Conservation (phyloP, 2,797 vertebrate genomes). For the Heliangelus exortis region DNA sequence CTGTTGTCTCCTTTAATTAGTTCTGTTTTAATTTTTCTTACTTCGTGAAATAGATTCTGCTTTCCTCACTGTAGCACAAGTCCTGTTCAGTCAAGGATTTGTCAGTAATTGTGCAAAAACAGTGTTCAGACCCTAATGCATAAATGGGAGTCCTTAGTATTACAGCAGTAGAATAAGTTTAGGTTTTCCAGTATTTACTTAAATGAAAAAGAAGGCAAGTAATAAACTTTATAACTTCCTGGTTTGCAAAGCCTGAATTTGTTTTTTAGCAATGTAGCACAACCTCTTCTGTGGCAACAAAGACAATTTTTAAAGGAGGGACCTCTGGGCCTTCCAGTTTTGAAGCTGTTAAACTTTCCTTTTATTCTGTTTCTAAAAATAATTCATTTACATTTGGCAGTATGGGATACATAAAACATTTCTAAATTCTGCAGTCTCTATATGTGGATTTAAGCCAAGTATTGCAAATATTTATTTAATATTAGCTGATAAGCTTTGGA, state of each 20-base stretch:
- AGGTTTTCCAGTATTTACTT: background rate
- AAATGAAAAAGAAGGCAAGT: background rate
- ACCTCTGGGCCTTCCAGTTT: background rate
- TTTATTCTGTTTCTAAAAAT: background rate
- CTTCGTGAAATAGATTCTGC: background rate
- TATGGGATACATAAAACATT: background rate
- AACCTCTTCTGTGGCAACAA: background rate
- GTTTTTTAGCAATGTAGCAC: background rate
- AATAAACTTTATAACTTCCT: background rate
- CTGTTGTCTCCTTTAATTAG: background rate
- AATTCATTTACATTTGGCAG: background rate
- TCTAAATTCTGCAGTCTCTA: background rate
- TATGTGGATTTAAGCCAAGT: background rate
- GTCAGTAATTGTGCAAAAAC: background rate
- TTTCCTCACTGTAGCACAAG: background rate
- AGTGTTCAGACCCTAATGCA: background rate
- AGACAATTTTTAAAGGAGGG: background rate
- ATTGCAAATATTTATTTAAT: background rate
- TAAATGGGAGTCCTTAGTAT: background rate
- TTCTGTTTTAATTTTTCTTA: background rate
- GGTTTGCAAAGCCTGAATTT: background rate
- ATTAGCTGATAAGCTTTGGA: background rate
- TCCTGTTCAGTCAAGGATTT: background rate
- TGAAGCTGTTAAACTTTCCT: background rate
- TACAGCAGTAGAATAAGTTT: background rate